These are phyloP conservation scores for Harpalus rufipes DNA, from an alignment of 2,888 invertebrate genomes.

Conservation along the genomic window DNA sequence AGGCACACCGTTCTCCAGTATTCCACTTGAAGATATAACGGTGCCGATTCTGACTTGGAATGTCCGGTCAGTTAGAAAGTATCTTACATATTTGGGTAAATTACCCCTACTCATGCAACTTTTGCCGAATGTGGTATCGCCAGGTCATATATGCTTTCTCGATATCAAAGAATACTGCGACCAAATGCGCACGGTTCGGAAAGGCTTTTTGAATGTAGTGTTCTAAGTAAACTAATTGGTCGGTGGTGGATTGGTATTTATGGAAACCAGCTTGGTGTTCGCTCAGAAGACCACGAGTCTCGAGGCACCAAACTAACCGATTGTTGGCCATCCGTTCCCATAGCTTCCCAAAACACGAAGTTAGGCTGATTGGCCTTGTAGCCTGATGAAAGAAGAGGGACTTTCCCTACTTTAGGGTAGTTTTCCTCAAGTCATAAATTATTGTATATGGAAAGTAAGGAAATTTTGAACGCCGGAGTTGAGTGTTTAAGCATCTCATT, in stretches of 20 bases:
- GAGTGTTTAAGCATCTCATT: constrained; percentile 35
- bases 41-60: neutral
- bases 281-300: constrained; percentile 62
- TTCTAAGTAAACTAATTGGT: constrained; percentile 67
- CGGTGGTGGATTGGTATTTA: constrained; percentile 61
- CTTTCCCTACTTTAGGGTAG: constrained; percentile 21
- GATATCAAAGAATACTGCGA: constrained; percentile 67
- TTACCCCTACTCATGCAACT: constrained; percentile 46
- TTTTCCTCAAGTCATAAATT: neutral
- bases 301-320: constrained; percentile 48
- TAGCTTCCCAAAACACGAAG: constrained; percentile 14
- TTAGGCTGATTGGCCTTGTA: constrained; percentile 49
- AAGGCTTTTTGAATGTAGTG: constrained; percentile 64
- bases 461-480: too few species aligned
- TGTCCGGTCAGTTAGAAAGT: constrained; percentile 7
- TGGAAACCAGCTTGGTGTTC: constrained; percentile 67
- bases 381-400: neutral
- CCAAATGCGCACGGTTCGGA: constrained; percentile 62
- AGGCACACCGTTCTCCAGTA: neutral
- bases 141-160: constrained; percentile 69
- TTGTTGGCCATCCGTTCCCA: constrained; percentile 12
- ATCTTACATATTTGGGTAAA: neutral
- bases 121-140: constrained; percentile 65
- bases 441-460: too few species aligned
- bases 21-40: neutral